phyloP scores from a whole-genome alignment of 23 tunicate genomes.

The Trididemnum clinides region DNA sequence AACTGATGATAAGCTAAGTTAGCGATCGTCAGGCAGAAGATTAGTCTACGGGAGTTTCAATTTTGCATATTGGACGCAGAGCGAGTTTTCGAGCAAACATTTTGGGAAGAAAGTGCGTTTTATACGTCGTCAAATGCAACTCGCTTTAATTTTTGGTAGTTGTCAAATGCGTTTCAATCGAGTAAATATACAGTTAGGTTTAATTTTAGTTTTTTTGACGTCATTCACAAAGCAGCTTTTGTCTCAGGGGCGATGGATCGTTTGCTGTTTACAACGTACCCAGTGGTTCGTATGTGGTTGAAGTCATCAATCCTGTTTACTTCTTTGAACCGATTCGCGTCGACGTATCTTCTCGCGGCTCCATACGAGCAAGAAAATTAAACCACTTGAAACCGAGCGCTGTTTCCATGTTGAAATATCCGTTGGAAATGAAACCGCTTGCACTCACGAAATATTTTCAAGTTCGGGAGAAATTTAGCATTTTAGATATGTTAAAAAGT shows the following conservation, averaged over 20 bases:
- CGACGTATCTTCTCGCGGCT: slow-evolving; percentile 68
- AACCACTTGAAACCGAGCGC: slow-evolving; percentile 74
- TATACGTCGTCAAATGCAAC: too few species aligned
- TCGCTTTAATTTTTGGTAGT: too few species aligned
- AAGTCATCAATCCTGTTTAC: slow-evolving; percentile 63
- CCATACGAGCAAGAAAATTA: slow-evolving; percentile 75
- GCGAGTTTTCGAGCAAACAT: too few species aligned
- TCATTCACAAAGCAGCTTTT: neutral
- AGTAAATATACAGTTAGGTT: too few species aligned
- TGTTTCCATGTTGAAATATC: slow-evolving; percentile 62
- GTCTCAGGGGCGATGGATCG: slow-evolving; percentile 63
- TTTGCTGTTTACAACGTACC: slow-evolving; percentile 77
- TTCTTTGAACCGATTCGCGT: slow-evolving; percentile 79
- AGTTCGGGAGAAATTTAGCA: slow-evolving; percentile 83
- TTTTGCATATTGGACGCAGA: too few species aligned
- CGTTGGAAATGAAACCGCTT: slow-evolving; percentile 76
- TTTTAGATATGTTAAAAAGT: slow-evolving; percentile 88
- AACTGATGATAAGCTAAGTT: too few species aligned
- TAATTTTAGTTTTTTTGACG: too few species aligned
- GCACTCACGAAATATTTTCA: slow-evolving; percentile 76
- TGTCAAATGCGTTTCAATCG: too few species aligned
- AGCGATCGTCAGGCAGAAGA: too few species aligned
- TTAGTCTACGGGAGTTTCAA: too few species aligned
- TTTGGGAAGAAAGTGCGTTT: neutral
- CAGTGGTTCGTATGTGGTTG: slow-evolving; percentile 80